phyloP scores from a whole-genome alignment of 2,113 vertebrate genomes.

The Carassius gibelio region DNA sequence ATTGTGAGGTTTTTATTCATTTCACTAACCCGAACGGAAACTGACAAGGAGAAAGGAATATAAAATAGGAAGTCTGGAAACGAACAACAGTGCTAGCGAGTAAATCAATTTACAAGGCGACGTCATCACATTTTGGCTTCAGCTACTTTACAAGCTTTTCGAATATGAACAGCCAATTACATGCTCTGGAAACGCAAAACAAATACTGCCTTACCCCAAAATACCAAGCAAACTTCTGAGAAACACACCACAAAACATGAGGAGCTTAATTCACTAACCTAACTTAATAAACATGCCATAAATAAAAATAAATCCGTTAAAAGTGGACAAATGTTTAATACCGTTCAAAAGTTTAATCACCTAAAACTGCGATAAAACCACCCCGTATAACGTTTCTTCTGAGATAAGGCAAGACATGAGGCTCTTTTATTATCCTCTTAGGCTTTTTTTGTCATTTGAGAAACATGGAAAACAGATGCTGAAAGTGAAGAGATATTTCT shows the following conservation, averaged over 20 bases:
- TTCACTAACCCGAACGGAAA: slow-evolving; percentile 69
- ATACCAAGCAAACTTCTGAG: slow-evolving; percentile 39
- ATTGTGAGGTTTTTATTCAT: slow-evolving; percentile 55
- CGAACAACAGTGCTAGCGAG: slow-evolving; percentile 62
- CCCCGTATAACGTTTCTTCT: neutral
- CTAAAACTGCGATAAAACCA: neutral
- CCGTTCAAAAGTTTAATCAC: neutral
- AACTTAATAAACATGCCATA: slow-evolving; percentile 9
- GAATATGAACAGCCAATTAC: slow-evolving; percentile 69
- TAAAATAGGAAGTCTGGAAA: slow-evolving; percentile 59
- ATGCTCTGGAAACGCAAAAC: slow-evolving; percentile 68
- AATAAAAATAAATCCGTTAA: neutral
- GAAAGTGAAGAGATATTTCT: slow-evolving; percentile 28
- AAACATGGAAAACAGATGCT: slow-evolving; percentile 34
- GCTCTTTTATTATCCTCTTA: neutral
- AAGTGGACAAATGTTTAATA: neutral
- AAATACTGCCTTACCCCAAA: slow-evolving; percentile 59
- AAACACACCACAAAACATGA: slow-evolving; percentile 1
- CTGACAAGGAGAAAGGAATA: slow-evolving; percentile 54
- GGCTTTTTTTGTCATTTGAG: slow-evolving; percentile 6
- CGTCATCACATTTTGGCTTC: slow-evolving; percentile 64
- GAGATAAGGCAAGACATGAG: slow-evolving; percentile 10
- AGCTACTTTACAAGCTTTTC: slow-evolving; percentile 66
- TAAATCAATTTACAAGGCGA: slow-evolving; percentile 70
- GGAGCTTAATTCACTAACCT: neutral